Percentiles rank a stretch among this genome's conserved stretches.
Conservation (phyloP, 2,113 vertebrate genomes). For the Herpetotheres cachinnans region DNA sequence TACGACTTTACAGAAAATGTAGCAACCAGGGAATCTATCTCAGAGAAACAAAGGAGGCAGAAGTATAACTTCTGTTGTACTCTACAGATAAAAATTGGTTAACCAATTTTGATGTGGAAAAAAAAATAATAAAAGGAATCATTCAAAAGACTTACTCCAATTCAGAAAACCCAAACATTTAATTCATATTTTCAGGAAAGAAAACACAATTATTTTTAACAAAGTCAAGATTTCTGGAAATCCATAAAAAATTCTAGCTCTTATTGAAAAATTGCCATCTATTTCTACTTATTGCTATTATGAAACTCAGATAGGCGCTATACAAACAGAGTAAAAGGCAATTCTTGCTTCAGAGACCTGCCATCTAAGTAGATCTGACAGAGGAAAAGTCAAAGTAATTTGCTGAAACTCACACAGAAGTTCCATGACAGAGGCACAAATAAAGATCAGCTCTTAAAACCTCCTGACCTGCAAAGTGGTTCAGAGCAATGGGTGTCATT, state of each 20-base stretch:
- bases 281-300: not conserved
- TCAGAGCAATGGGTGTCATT: not conserved
- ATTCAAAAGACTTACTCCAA: not conserved
- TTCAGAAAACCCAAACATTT: not conserved
- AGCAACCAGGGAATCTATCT: not conserved
- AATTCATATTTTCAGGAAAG: not conserved
- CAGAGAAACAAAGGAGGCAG: not conserved
- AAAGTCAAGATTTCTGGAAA: not conserved
- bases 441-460: conserved; percentile 5
- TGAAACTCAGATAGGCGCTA: not conserved
- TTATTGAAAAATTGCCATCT: not conserved
- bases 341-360: not conserved
- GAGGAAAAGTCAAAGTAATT: not conserved
- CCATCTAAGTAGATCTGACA: not conserved
- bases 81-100: not conserved
- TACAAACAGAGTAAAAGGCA: not conserved
- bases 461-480: conserved; percentile 15
- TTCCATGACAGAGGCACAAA: not conserved
- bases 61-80: not conserved
- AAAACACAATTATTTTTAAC: not conserved
- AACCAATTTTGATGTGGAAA: not conserved
- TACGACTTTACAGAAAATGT: not conserved
- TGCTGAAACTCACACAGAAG: conserved; percentile 7
- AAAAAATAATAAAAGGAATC: not conserved
- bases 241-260: not conserved